These are phyloP conservation scores for Dipodomys spectabilis DNA, from an alignment of 2,113 vertebrate species.

Conservation along the genomic window DNA sequence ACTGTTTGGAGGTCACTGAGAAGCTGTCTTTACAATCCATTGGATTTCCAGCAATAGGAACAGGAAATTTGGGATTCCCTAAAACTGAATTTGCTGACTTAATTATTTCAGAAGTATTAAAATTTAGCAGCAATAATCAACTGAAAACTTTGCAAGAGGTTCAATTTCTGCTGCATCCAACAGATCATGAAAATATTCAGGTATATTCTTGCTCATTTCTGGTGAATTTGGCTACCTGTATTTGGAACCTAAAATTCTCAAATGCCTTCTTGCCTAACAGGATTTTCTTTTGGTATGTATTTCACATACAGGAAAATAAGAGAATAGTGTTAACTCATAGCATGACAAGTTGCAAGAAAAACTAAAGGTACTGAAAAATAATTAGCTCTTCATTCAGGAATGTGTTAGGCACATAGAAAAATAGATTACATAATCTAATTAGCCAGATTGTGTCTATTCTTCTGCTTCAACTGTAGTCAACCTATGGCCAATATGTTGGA, in stretches of 20 bases:
- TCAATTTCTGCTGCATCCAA: conserved; percentile 87
- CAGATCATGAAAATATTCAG: conserved; percentile 88
- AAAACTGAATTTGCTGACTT: conserved; percentile 84
- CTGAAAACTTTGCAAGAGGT: conserved; percentile 88
- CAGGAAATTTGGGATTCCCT: conserved; percentile 92
- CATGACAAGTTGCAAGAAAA: conserved; percentile 13
- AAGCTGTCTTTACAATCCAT: conserved; percentile 85
- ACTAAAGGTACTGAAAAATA: conserved; percentile 13
- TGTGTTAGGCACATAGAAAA: conserved; percentile 15
- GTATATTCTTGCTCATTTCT: conserved; percentile 79
- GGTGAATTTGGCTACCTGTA: background rate
- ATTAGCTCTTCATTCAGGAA: background rate
- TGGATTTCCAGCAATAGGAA: conserved; percentile 93
- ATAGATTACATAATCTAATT: background rate
- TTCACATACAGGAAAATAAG: background rate
- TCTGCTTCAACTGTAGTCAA: background rate
- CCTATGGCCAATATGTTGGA: background rate
- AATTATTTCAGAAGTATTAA: conserved; percentile 86
- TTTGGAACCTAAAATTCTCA: background rate
- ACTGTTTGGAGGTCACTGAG: conserved; percentile 89
- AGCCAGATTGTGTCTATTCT: background rate
- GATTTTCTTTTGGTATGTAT: background rate
- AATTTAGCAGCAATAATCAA: conserved; percentile 86
- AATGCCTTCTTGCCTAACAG: background rate
- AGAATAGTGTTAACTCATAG: background rate